phyloP scores from a whole-genome alignment of 2,888 invertebrate genomes.

The Drosophila engyochracea region DNA sequence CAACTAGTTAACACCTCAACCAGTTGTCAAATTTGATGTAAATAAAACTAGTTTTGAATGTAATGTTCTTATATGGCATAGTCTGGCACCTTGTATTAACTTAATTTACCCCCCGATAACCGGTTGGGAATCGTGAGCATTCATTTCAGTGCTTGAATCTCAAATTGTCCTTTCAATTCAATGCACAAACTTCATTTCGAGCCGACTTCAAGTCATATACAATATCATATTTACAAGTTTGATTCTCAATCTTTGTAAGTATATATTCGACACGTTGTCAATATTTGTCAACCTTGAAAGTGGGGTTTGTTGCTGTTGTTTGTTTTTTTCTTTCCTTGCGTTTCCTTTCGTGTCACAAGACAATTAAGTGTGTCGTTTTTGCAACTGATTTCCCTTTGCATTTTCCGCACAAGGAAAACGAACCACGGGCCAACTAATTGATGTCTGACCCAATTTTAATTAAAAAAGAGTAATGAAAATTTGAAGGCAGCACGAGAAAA shows the following conservation, averaged over 20 bases:
- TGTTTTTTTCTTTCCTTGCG: not conserved
- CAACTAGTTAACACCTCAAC: slow-evolving; percentile 6
- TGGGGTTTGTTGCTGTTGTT: not conserved
- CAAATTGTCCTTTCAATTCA: not conserved
- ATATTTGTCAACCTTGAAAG: slow-evolving; percentile 1
- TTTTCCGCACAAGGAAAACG: not conserved
- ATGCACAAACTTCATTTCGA: not conserved
- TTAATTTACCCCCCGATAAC: not conserved
- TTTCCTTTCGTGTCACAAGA: not conserved
- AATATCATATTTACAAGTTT: not conserved
- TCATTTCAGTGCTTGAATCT: not conserved
- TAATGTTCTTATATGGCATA: not conserved
- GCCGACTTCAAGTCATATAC: not conserved
- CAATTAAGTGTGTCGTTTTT: not conserved
- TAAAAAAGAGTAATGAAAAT: not conserved
- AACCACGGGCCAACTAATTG: slow-evolving; percentile 9
- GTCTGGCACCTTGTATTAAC: not conserved
- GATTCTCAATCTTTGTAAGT: not conserved
- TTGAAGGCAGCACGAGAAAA: not conserved
- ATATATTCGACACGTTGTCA: not conserved
- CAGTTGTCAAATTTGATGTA: slow-evolving; percentile 7
- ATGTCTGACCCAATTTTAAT: slow-evolving; percentile 25
- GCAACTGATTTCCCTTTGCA: not conserved
- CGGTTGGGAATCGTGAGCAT: not conserved
- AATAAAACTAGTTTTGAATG: not conserved